Base-by-base conservation (phyloP, 2,888 invertebrate species). In the Drosophila antonietae region DNA sequence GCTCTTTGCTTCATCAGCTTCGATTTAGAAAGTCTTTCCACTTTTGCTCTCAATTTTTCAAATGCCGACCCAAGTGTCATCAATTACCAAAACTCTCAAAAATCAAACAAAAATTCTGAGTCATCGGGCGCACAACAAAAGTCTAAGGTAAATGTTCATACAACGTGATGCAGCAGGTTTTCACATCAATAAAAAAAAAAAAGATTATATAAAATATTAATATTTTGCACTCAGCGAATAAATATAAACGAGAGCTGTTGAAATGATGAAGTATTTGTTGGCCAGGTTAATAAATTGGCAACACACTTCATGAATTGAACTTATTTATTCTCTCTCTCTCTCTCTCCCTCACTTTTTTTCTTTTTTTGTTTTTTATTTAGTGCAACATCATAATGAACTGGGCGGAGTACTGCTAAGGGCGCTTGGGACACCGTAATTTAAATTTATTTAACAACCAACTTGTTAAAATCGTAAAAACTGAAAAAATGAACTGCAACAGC, bases 361-460 rank as follows among this genome's bases (percentile, higher is more conserved):
- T 3, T 51, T 43, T n/a, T 43, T 60, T 39, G 53, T 55, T 56
- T 33, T 62, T 55, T 63, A 63, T 43, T 31, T 57, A 35, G 39
- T 49, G 51, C 59, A 56, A 44, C 49, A 53, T 79, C 52, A 77
- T 71, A 83, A 88, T 88, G 87, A 73, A 71, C 73, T 61, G 39
- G 65, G 64, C 57, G 72, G 51, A 62, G 58, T 35, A 52, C 63
- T 52, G 68, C 67, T 46, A 78, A 74, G 73, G 83, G 71, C 80
- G 68, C 66, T 12, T 20, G 68, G 41, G 72, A 77, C 76, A 78
- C 67, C 51, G 74, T 89, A 89, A 89, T 85, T 89, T 88, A 80
- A 89, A 82, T 89, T 89, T 89, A 86, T 89, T 89, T 89, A 88
- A 88, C 78, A 78, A 72, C 80, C 88, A 78, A 89, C 89, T 86